Evolutionary conservation across 2,113 vertebrate species (phyloP), one percentile per base, ranked within the genome.

Genomic region (Microcebus jonahi): DNA sequence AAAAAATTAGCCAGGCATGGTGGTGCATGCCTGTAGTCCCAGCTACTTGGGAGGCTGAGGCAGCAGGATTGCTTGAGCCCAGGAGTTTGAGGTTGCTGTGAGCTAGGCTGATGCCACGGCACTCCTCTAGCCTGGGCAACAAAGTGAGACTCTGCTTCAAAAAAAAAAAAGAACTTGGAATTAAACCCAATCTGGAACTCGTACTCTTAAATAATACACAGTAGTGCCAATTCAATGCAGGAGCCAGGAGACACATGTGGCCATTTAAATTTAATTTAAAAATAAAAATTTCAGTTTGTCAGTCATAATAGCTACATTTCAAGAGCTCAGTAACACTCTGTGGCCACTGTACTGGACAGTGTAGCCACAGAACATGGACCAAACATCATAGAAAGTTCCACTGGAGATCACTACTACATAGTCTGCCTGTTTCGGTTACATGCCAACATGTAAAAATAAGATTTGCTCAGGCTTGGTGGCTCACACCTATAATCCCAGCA

Each of bases 331-430:
- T 2, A 39, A 29, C 36, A 14, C 42, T 3, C 3, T 0, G 9
- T 1, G 12, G 45, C 53, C 14, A 45, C 67, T 14, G 12, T 2
- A 27, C 10, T 1, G 50, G 27, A 48, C 29, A 10, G 65, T 1
- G 31, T 57, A 48, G 45, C 36, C 0, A 11, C 0, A 25, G 50
- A 29, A 31, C 36, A 14, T 0, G 4, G 48, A 17, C 1, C 3
- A 27, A 48, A 45, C 85, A 23, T 2, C 2, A 23, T 3, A 77
- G 50, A 18, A 73, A 88, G 68, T 53, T 15, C 90, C 50, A 0
- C 0, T 1, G 45, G n/a, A 5, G 2, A 82, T n/a, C 4, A 14
- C 61, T 23, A 31, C n/a, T 25, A 5, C 27, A 8, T 13, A 4
- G 21, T 20, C 45, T 17, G 31, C 8, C 27, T 20, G 27, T 36